Evolutionary conservation across 2,888 invertebrate species (phyloP).

Genomic region (Pseudolycoriella hygida): DNA sequence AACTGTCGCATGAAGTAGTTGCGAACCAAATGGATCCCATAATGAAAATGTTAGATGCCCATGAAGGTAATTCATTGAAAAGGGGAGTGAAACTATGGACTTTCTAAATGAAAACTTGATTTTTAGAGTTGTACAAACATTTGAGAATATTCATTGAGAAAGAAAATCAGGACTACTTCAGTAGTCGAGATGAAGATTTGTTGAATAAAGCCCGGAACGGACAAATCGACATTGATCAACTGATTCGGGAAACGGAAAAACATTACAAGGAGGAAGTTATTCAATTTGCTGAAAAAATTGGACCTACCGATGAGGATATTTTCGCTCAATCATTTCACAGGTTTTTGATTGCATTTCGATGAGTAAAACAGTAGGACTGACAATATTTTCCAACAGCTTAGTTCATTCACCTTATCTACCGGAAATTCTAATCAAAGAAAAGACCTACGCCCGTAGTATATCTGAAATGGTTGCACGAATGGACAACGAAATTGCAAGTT

Average conservation of each 20-base stretch:
- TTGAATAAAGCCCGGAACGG: slow-evolving; percentile 42
- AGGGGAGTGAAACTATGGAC: too few species aligned
- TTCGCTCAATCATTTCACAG: slow-evolving; percentile 35
- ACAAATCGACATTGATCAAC: slow-evolving; percentile 50
- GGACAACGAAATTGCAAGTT: slow-evolving; percentile 48
- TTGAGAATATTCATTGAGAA: slow-evolving; percentile 43
- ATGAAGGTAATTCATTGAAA: slow-evolving; percentile 6
- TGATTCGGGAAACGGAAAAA: slow-evolving; percentile 64
- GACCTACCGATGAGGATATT: slow-evolving; percentile 65
- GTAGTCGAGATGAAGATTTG: slow-evolving; percentile 42
- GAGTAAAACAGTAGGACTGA: background rate
- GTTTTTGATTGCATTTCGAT: slow-evolving; percentile 1
- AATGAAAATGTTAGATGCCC: slow-evolving; percentile 23
- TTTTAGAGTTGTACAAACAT: slow-evolving; percentile 6
- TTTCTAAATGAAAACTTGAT: background rate
- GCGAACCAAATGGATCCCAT: slow-evolving; percentile 23
- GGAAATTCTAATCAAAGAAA: slow-evolving; percentile 74
- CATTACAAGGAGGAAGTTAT: slow-evolving; percentile 65
- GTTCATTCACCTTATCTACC: slow-evolving; percentile 78
- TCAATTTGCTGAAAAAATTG: slow-evolving; percentile 65
- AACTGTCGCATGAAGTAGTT: slow-evolving; percentile 15
- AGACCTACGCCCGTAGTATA: slow-evolving; percentile 67
- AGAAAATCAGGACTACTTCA: slow-evolving; percentile 48
- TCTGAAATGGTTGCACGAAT: slow-evolving; percentile 53
- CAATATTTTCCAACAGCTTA: slow-evolving; percentile 23